A percentile compares a stretch with the other conserved stretches of the same genome.
phyloP scores from a whole-genome alignment of 2,888 invertebrate species.

The Ditula angustiorana region DNA sequence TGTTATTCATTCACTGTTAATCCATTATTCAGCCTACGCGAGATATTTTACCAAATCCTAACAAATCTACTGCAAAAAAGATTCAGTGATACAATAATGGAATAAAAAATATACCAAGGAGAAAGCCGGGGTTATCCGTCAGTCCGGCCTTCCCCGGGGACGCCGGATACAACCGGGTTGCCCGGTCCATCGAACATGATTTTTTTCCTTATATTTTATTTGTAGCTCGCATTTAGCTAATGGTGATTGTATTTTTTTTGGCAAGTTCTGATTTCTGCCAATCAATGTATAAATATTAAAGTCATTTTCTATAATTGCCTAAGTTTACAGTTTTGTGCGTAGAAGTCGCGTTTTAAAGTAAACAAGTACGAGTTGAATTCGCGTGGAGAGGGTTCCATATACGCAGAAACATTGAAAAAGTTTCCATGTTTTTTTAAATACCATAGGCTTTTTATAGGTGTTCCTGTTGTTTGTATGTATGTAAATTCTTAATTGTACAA shows the following conservation, averaged over 20 bases:
- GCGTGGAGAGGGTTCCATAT: too few species aligned
- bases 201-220: constrained; percentile 24
- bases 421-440: too few species aligned
- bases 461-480: too few species aligned
- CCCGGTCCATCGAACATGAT: constrained; percentile 46
- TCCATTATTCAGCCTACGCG: constrained; percentile 3
- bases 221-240: constrained; percentile 4
- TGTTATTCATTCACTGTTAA: not conserved
- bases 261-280: not conserved
- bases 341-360: too few species aligned
- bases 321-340: too few species aligned
- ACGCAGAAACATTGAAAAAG: too few species aligned
- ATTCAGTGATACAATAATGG: constrained; percentile 23
- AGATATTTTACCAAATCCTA: constrained; percentile 1
- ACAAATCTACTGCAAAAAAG: constrained; percentile 24
- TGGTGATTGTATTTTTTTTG: not conserved
- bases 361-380: too few species aligned
- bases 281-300: too few species aligned
- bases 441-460: too few species aligned
- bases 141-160: constrained; percentile 35
- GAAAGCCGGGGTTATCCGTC: constrained; percentile 43
- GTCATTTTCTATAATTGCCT: too few species aligned
- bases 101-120: constrained; percentile 30
- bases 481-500: too few species aligned
- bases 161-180: constrained; percentile 43